Conservation (phyloP, 2,113 vertebrate genomes). For the Recurvirostra avosetta region DNA sequence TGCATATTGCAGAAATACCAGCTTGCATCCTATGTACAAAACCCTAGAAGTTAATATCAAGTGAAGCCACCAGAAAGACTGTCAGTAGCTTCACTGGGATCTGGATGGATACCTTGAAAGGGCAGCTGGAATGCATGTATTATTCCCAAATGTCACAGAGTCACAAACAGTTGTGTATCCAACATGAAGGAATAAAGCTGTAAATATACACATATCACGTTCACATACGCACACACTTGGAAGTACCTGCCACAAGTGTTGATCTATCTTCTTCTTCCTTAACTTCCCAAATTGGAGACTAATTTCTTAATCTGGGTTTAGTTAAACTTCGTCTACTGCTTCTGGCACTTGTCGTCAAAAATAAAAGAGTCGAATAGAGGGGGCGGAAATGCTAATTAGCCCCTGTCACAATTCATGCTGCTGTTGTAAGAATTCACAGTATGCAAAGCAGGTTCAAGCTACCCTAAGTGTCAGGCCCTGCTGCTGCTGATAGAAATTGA, state of each 20-base stretch:
- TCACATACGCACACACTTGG: neutral
- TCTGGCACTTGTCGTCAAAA: conserved; percentile 64
- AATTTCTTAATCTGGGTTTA: conserved; percentile 68
- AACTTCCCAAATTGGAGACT: conserved; percentile 30
- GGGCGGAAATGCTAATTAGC: conserved; percentile 78
- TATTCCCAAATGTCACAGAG: neutral
- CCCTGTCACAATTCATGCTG: conserved; percentile 75
- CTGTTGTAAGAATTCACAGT: conserved; percentile 71
- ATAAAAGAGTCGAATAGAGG: conserved; percentile 54
- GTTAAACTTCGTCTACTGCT: conserved; percentile 70
- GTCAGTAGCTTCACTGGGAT: neutral
- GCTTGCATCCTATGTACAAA: neutral
- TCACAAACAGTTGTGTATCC: neutral
- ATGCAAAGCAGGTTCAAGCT: conserved; percentile 74
- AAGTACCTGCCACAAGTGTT: neutral
- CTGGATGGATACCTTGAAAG: neutral
- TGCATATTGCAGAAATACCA: neutral
- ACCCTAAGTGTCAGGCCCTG: conserved; percentile 36
- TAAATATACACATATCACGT: neutral
- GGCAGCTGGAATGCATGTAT: neutral
- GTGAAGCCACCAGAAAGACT: neutral
- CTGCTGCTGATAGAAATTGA: conserved; percentile 37
- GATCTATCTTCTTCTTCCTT: neutral
- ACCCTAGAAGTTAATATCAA: neutral
- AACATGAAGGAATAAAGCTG: neutral